Conservation (phyloP, 2,888 invertebrate species). For the Arrhopalites spinosus region DNA sequence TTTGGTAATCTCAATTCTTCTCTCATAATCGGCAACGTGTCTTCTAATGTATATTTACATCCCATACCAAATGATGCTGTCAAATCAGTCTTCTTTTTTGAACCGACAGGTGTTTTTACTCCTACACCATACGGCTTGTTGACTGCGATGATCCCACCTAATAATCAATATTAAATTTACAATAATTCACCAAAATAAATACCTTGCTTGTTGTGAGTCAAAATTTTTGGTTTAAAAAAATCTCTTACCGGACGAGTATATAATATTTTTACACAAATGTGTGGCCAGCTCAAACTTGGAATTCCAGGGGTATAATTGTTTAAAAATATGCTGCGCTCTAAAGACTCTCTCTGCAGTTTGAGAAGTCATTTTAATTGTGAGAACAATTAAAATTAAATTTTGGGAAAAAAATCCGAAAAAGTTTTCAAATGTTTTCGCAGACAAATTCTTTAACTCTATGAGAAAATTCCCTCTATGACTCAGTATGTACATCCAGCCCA, state of each 20-base stretch:
- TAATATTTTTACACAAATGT: slow-evolving; percentile 30
- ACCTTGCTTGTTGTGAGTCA: too few species aligned
- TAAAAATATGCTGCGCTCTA: slow-evolving; percentile 38
- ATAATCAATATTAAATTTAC: slow-evolving; percentile 16
- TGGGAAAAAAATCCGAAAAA: too few species aligned
- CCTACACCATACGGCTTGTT: slow-evolving; percentile 54
- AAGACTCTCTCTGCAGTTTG: background rate
- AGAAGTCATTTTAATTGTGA: background rate
- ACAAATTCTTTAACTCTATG: background rate
- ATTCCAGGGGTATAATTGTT: slow-evolving; percentile 45
- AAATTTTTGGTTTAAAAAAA: too few species aligned
- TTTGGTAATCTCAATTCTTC: slow-evolving; percentile 39
- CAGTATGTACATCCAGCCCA: too few species aligned
- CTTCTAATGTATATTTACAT: slow-evolving; percentile 42
- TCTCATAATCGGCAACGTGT: slow-evolving; percentile 42
- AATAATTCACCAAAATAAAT: too few species aligned
- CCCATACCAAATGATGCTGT: slow-evolving; percentile 17
- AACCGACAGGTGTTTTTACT: slow-evolving; percentile 9
- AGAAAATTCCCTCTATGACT: background rate
- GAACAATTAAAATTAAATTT: background rate
- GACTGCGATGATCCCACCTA: slow-evolving; percentile 48
- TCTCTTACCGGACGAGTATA: slow-evolving; percentile 32
- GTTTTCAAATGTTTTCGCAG: too few species aligned
- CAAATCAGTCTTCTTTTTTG: slow-evolving; percentile 9
- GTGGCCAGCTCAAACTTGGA: slow-evolving; percentile 45